A percentile compares a stretch with the other conserved stretches of the same genome.
Evolutionary conservation across 64 coral and sea anemone genomes (phyloP).

Genomic region (Stylophora pistillata): DNA sequence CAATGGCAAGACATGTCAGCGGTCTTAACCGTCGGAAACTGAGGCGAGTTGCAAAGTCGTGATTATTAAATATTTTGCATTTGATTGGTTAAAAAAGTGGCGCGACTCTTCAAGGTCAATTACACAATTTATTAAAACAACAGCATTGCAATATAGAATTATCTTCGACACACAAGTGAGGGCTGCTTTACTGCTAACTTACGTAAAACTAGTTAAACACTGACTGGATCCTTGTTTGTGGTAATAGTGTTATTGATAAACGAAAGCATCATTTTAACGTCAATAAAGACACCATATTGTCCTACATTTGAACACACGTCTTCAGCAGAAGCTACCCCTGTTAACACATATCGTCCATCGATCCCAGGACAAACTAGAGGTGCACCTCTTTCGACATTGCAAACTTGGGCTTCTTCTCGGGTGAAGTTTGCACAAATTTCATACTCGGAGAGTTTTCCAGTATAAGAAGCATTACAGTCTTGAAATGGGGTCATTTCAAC

Average conservation of each 20-base stretch:
- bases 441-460: constrained; percentile 1
- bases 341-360: constrained; percentile 74
- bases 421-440: not conserved
- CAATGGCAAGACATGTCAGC: too few species aligned
- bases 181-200: too few species aligned
- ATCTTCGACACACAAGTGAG: too few species aligned
- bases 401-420: not conserved
- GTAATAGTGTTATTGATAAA: constrained; percentile 58
- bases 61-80: too few species aligned
- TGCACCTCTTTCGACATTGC: constrained; percentile 15
- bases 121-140: too few species aligned
- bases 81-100: too few species aligned
- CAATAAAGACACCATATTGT: constrained; percentile 85
- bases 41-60: too few species aligned
- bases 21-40: too few species aligned
- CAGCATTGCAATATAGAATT: too few species aligned
- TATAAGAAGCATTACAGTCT: constrained; percentile 28
- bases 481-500: not conserved
- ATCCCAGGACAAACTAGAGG: constrained; percentile 62
- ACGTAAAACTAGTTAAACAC: not conserved
- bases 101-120: too few species aligned
- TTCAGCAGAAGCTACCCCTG: constrained; percentile 71
- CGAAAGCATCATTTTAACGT: constrained; percentile 69
- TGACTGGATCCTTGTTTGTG: not conserved
- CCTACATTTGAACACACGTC: constrained; percentile 72